Evolutionary conservation across 2,113 vertebrate species (phyloP).

Genomic region (Eupsittula cactorum): DNA sequence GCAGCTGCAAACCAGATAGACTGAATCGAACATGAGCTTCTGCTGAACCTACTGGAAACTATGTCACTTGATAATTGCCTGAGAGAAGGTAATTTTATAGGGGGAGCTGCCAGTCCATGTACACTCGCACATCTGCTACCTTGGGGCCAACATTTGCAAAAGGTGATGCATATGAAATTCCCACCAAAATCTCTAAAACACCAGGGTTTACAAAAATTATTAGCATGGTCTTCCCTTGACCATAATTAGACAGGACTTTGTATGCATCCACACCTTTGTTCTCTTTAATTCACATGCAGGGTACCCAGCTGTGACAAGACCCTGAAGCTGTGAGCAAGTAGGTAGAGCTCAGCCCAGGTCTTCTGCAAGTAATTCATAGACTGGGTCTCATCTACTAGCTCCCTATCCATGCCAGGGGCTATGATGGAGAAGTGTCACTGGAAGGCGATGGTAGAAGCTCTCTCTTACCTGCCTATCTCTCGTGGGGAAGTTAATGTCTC

Average conservation of each 20-base stretch:
- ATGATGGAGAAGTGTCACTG: neutral
- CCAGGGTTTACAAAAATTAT: neutral
- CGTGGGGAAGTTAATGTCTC: neutral
- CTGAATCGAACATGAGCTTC: neutral
- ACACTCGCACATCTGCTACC: fast-evolving
- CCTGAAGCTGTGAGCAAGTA: neutral
- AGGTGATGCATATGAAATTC: neutral
- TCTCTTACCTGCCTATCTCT: neutral
- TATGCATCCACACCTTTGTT: neutral
- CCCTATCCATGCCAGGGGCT: neutral
- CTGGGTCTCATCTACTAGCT: neutral
- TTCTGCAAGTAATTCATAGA: neutral
- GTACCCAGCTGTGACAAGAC: fast-evolving
- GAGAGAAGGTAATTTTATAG: neutral
- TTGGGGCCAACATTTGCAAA: neutral
- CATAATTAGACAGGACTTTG: neutral
- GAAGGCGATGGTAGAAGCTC: neutral
- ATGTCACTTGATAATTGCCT: neutral
- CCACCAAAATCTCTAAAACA: neutral
- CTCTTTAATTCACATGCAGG: neutral
- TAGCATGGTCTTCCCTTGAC: neutral
- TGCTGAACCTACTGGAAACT: slow-evolving; percentile 11
- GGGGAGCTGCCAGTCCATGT: neutral
- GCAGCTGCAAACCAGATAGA: slow-evolving; percentile 48
- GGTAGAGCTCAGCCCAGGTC: neutral